Conservation (phyloP, 2,113 vertebrate species). For the Lasiurus borealis region DNA sequence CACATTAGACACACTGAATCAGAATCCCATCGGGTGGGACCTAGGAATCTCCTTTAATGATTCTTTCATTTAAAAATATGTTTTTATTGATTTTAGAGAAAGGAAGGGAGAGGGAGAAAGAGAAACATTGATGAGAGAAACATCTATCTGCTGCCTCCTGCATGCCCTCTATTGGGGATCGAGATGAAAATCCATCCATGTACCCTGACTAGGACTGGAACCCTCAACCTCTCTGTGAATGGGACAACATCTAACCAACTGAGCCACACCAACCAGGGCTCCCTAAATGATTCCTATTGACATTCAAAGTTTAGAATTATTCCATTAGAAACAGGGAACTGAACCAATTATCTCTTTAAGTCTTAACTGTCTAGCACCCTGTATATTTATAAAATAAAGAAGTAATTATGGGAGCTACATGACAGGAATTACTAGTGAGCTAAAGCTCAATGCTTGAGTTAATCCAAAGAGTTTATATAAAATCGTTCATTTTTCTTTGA, state of each 20-base stretch:
- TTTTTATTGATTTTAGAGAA: too few relatives aligned
- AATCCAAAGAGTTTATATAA: conserved; percentile 31
- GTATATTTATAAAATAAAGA: conserved; percentile 7
- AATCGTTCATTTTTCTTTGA: conserved; percentile 42
- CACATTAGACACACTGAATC: neutral
- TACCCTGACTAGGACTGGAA: too few relatives aligned
- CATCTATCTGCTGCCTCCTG: too few relatives aligned
- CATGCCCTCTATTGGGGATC: too few relatives aligned
- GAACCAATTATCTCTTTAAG: conserved; percentile 18
- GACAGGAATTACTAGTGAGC: neutral
- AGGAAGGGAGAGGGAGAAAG: too few relatives aligned
- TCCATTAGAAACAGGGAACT: neutral
- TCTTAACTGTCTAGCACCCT: neutral
- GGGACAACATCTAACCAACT: too few relatives aligned
- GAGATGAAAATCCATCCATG: too few relatives aligned
- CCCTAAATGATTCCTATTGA: neutral
- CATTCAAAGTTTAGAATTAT: conserved; percentile 28
- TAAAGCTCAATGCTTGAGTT: conserved; percentile 48
- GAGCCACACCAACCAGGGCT: too few relatives aligned
- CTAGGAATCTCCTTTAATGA: neutral
- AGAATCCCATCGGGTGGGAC: neutral
- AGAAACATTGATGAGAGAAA: too few relatives aligned
- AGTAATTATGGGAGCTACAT: neutral
- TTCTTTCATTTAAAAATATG: too few relatives aligned
- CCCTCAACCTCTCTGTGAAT: too few relatives aligned